Evolutionary conservation across 2,797 vertebrate genomes (phyloP).

Genomic region (Catamblyrhynchus diadema): DNA sequence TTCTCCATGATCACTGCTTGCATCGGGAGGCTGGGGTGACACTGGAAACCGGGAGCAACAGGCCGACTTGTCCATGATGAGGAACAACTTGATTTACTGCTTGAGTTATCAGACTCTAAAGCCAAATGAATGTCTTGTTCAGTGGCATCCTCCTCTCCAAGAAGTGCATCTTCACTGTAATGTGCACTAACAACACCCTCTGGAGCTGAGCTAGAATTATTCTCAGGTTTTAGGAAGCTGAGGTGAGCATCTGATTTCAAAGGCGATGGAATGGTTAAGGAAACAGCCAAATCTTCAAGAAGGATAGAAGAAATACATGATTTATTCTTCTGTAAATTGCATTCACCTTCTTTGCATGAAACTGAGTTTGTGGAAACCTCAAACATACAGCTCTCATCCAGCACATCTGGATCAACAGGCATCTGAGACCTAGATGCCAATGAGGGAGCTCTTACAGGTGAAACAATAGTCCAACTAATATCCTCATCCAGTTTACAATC

Average conservation of each 20-base stretch:
- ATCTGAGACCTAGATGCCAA: conserved; percentile 73
- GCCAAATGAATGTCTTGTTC: conserved; percentile 95
- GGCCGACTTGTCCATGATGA: conserved; percentile 69
- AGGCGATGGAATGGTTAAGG: conserved; percentile 95
- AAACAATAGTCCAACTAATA: conserved; percentile 78
- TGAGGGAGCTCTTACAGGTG: conserved; percentile 79
- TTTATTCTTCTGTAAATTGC: conserved; percentile 72
- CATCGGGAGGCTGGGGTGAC: conserved; percentile 89
- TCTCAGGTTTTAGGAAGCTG: conserved; percentile 89
- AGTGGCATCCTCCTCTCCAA: conserved; percentile 90
- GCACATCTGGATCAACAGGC: conserved; percentile 83
- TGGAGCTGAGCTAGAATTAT: conserved; percentile 75
- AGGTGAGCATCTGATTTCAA: conserved; percentile 95
- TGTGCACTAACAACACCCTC: conserved; percentile 89
- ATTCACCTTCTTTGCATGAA: conserved; percentile 63
- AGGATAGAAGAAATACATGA: conserved; percentile 84
- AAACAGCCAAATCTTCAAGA: conserved; percentile 93
- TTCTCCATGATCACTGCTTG: conserved; percentile 95
- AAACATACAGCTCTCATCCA: conserved; percentile 94
- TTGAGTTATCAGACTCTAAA: conserved; percentile 93
- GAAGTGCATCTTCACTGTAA: conserved; percentile 88
- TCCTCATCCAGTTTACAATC: conserved; percentile 75
- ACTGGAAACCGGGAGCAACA: conserved; percentile 78
- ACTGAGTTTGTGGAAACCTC: conserved; percentile 81
- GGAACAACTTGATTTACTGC: conserved; percentile 82